phyloP scores from a whole-genome alignment of 2,797 vertebrate species.

The Sebastes ruberrimus region DNA sequence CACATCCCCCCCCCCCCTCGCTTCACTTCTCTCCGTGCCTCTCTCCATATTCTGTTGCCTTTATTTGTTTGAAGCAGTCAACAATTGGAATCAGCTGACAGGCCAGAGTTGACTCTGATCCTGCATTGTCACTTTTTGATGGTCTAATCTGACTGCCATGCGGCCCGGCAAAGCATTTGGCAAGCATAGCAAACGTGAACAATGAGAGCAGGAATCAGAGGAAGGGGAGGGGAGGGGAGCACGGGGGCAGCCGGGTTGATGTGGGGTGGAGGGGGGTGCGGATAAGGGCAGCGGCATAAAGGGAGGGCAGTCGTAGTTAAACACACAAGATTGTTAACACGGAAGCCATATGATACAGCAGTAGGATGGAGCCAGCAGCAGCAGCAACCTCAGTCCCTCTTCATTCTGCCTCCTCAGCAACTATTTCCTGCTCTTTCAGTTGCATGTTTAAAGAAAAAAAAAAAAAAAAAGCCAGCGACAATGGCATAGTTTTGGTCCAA shows the following conservation, averaged over 20 bases:
- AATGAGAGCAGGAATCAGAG: slow-evolving; percentile 77
- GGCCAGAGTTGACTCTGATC: slow-evolving; percentile 76
- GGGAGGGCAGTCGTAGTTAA: slow-evolving; percentile 62
- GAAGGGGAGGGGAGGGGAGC: slow-evolving; percentile 58
- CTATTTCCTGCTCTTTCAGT: slow-evolving; percentile 52
- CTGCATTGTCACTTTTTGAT: slow-evolving; percentile 87
- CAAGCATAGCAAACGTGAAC: slow-evolving; percentile 85
- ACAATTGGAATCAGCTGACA: slow-evolving; percentile 83
- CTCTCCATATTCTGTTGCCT: slow-evolving; percentile 74
- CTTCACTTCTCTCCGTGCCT: slow-evolving; percentile 55
- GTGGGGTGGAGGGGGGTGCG: slow-evolving; percentile 9
- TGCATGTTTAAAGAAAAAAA: slow-evolving; percentile 30
- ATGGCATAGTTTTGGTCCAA: slow-evolving; percentile 43
- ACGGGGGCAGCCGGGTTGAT: slow-evolving; percentile 58
- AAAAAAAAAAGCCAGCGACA: slow-evolving; percentile 11
- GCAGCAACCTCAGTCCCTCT: slow-evolving; percentile 30
- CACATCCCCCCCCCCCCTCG: slow-evolving; percentile 7
- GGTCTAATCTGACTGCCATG: slow-evolving; percentile 85
- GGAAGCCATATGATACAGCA: slow-evolving; percentile 72
- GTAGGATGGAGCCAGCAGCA: slow-evolving; percentile 54
- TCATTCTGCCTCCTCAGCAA: slow-evolving; percentile 73
- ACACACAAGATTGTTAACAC: slow-evolving; percentile 73
- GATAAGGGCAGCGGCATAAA: slow-evolving; percentile 65
- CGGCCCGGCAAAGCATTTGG: slow-evolving; percentile 82
- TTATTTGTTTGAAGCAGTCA: slow-evolving; percentile 81